Evolutionary conservation across 23 tunicate species (phyloP).

Genomic region (Styela clava): DNA sequence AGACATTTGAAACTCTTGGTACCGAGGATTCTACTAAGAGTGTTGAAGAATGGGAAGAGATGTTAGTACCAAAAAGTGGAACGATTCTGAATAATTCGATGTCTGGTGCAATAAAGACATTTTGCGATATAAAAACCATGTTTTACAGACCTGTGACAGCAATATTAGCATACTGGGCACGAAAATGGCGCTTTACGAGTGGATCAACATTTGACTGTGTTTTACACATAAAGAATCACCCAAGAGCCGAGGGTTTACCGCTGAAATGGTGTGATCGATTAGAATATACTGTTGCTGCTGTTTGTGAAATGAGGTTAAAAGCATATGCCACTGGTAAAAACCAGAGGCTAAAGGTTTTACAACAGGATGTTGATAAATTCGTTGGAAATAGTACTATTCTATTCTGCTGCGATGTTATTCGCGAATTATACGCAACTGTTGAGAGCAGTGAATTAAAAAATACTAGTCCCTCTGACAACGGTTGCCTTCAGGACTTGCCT

Average conservation of each 20-base stretch:
- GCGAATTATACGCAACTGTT: background rate
- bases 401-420: background rate
- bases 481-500: background rate
- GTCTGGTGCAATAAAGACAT: background rate
- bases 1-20: background rate
- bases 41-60: background rate
- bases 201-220: background rate
- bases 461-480: background rate
- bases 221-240: background rate
- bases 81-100: background rate
- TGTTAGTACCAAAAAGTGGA: background rate
- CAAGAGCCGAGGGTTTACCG: background rate
- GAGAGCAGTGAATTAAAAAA: background rate
- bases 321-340: background rate
- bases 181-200: background rate
- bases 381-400: background rate
- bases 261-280: background rate
- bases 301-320: background rate
- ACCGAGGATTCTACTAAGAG: background rate
- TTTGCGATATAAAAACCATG: background rate
- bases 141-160: background rate
- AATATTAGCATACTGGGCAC: background rate
- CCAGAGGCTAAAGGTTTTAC: background rate
- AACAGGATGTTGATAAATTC: background rate
- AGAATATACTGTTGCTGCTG: background rate